Conservation (phyloP, 2,888 invertebrate species). For the Parnassius smintheus region DNA sequence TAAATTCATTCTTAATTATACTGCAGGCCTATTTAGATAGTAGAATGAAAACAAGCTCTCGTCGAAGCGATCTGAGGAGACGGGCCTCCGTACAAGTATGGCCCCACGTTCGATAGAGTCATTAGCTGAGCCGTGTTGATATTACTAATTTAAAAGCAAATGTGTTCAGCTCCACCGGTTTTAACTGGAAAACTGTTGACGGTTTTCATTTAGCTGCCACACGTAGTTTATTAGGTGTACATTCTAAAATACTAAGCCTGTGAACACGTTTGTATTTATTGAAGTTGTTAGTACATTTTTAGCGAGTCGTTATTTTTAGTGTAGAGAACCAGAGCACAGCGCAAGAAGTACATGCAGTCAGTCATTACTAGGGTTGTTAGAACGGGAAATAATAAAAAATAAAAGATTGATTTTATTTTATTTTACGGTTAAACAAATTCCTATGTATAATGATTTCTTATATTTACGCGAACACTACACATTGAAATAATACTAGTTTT, state of each 20-base stretch:
- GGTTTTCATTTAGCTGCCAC: constrained; percentile 23
- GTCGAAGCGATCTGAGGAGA: constrained; percentile 14
- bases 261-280: constrained; percentile 16
- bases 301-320: background rate
- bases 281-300: constrained; percentile 8
- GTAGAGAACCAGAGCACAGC: too few relatives aligned
- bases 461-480: too few relatives aligned
- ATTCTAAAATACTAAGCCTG: constrained; percentile 11
- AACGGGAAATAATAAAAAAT: too few relatives aligned
- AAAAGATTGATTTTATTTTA: too few relatives aligned
- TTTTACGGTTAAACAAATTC: too few relatives aligned
- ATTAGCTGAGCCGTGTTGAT: constrained; percentile 40
- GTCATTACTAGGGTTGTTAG: too few relatives aligned
- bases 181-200: constrained; percentile 29
- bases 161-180: background rate
- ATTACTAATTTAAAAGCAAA: constrained; percentile 34
- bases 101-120: constrained; percentile 39
- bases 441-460: too few relatives aligned
- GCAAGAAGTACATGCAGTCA: too few relatives aligned
- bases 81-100: constrained; percentile 17
- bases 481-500: too few relatives aligned
- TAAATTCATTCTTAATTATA: constrained; percentile 24
- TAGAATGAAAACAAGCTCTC: constrained; percentile 19
- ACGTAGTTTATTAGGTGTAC: constrained; percentile 24
- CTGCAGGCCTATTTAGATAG: constrained; percentile 19